Conservation (phyloP, 2,113 vertebrate genomes). For the Glaucomys volans region DNA sequence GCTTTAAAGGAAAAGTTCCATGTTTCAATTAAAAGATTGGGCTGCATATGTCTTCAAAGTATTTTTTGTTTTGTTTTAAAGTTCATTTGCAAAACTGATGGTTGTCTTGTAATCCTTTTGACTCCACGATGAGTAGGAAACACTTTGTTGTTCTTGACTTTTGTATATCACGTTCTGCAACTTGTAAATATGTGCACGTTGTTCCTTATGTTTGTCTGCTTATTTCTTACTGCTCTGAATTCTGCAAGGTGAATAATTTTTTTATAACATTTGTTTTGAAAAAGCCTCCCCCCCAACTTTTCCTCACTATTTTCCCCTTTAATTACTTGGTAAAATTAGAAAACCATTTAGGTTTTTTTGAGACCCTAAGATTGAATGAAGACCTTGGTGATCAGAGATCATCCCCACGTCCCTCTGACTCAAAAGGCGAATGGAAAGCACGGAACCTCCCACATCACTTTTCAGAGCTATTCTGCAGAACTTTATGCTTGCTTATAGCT, state of each 20-base stretch:
- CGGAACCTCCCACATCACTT: background rate
- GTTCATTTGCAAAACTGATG: background rate
- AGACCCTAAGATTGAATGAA: background rate
- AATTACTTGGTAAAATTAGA: slow-evolving; percentile 26
- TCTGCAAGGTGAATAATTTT: slow-evolving; percentile 45
- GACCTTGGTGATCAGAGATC: background rate
- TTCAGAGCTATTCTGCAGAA: background rate
- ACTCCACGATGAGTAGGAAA: slow-evolving; percentile 47
- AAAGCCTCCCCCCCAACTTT: background rate
- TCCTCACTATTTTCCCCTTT: background rate
- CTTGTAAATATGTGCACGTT: slow-evolving; percentile 83
- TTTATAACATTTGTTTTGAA: slow-evolving; percentile 39
- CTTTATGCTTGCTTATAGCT: background rate
- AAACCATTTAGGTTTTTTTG: slow-evolving; percentile 35
- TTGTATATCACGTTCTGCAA: slow-evolving; percentile 61
- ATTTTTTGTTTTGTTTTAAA: background rate
- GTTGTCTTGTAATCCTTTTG: slow-evolving; percentile 36
- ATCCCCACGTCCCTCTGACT: background rate
- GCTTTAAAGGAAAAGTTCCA: slow-evolving; percentile 29
- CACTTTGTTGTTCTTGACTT: slow-evolving; percentile 69
- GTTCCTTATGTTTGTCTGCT: slow-evolving; percentile 36
- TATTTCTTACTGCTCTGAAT: slow-evolving; percentile 78
- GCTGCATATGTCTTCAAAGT: slow-evolving; percentile 63
- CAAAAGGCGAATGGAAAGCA: background rate
- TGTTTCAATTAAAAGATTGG: slow-evolving; percentile 57